Conservation (phyloP, 1,140 invertebrate genomes). For the Aethina tumida region DNA sequence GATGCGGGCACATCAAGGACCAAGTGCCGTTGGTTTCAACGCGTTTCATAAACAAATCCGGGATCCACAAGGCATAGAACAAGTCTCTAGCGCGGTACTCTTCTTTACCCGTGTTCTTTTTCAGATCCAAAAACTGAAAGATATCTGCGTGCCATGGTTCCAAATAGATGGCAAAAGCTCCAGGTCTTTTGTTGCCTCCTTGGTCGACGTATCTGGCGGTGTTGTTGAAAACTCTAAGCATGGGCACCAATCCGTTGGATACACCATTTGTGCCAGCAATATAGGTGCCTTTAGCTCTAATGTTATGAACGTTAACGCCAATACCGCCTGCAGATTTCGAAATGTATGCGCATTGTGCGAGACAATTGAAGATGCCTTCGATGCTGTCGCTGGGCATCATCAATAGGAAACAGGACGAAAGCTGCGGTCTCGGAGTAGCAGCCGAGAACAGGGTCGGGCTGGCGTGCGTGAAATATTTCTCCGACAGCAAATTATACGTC, state of each 20-base stretch:
- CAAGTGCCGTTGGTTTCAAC: conserved; percentile 82
- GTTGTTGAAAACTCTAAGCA: conserved; percentile 94
- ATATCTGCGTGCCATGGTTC: conserved; percentile 99
- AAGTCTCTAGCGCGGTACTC: conserved; percentile 88
- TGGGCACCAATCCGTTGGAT: conserved; percentile 96
- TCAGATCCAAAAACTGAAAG: conserved; percentile 59
- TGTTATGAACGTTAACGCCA: conserved; percentile 93
- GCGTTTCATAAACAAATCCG: conserved; percentile 97
- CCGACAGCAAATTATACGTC: conserved; percentile 93
- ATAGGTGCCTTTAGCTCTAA: conserved; percentile 81
- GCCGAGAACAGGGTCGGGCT: conserved; percentile 96
- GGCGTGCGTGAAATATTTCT: conserved; percentile 96
- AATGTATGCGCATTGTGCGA: conserved; percentile 91
- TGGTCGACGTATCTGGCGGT: conserved; percentile 97
- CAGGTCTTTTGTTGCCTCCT: conserved; percentile 96
- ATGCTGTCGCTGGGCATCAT: conserved; percentile 96
- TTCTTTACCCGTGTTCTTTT: conserved; percentile 52
- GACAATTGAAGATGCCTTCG: conserved; percentile 94
- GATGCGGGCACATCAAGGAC: conserved; percentile 95
- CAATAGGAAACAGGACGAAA: conserved; percentile 93
- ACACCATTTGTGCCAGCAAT: conserved; percentile 92
- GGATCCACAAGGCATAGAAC: conserved; percentile 98
- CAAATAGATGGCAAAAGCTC: conserved; percentile 96
- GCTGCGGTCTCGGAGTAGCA: conserved; percentile 82
- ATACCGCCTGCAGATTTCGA: conserved; percentile 97